Base-by-base conservation (phyloP, 2,113 vertebrate genomes). In the Daubentonia madagascariensis region DNA sequence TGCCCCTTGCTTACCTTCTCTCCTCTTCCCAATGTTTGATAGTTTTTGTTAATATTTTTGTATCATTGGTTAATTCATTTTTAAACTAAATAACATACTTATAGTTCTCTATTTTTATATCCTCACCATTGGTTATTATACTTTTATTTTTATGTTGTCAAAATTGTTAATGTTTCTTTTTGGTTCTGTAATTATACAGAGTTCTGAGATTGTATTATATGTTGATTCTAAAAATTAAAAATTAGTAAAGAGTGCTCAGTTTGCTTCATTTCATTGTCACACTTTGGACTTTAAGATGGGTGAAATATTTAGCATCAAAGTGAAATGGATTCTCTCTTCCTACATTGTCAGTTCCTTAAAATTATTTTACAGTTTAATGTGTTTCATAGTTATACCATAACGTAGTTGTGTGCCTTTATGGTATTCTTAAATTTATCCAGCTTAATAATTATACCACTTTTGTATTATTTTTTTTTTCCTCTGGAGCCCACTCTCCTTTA, bases 101-200 rank as follows among this genome's bases (percentile, higher is more conserved):
- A 20, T 20, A 57, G 20, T 57, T 88, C 57, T 68, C 30, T 90
- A 10, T 96, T 86, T 73, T 50, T 48, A 73, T 75, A 48, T 12
- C 10, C 17, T 28, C 2, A 90, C 3, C n/a, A n/a, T 54, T 65
- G 23, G 63, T 89, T 61, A 57, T 65, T 94, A 37, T 91, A 14
- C 63, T n/a, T 85, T 85, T 68, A 81, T 32, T 83, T 83, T 52
- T 6, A 83, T 76, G 23, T 61, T 83, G 30, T 88, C 76, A 45
- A 40, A 86, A 43, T 94, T 87, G 11, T 94, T 96, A 63, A 40
- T 68, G 83, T 40, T 91, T 63, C 48, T 91, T 63, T 75, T 94
- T 86, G 37, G 16, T 94, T 86, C 9, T 75, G 35, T 87, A 91
- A 84, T 87, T 28, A 83, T 88, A 48, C 45, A n/a, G 16, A 61